These are phyloP conservation scores for Horisme vitalbata DNA, from an alignment of 2,888 invertebrate genomes.

Conservation along the genomic window DNA sequence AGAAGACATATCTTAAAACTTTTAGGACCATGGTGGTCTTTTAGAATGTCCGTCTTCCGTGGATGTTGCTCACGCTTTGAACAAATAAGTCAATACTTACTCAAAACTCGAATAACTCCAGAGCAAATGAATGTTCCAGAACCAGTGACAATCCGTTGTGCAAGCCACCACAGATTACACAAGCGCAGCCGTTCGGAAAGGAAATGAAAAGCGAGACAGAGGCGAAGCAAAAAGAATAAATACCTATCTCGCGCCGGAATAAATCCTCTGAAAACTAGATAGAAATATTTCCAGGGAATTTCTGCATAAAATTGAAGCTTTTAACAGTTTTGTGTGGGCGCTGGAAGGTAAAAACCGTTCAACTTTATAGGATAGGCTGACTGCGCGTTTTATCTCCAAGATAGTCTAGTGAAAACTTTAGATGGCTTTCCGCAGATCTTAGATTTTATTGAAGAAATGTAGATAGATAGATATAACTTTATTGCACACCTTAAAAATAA, in stretches of 20 bases:
- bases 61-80: no score
- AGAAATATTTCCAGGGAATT: constrained; percentile 3
- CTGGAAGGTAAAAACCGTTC: constrained; percentile 5
- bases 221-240: constrained; percentile 5
- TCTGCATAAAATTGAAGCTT: constrained; percentile 9
- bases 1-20: no score
- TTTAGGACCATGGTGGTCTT: no score
- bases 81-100: no score
- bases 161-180: constrained; percentile 7
- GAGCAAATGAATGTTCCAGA: not conserved
- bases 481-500: no score
- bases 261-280: constrained; percentile 4
- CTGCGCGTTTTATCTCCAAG: constrained; percentile 4
- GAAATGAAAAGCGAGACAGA: constrained; percentile 8
- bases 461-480: no score
- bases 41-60: no score
- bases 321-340: constrained; percentile 10
- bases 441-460: no score
- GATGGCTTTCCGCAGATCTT: not conserved
- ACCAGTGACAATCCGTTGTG: constrained; percentile 1
- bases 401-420: not conserved
- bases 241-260: not conserved
- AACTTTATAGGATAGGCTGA: constrained; percentile 5
- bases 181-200: constrained; percentile 7
- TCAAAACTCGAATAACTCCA: no score